Evolutionary conservation across 1,140 invertebrate species (phyloP).

Genomic region (Listronotus oregonensis): DNA sequence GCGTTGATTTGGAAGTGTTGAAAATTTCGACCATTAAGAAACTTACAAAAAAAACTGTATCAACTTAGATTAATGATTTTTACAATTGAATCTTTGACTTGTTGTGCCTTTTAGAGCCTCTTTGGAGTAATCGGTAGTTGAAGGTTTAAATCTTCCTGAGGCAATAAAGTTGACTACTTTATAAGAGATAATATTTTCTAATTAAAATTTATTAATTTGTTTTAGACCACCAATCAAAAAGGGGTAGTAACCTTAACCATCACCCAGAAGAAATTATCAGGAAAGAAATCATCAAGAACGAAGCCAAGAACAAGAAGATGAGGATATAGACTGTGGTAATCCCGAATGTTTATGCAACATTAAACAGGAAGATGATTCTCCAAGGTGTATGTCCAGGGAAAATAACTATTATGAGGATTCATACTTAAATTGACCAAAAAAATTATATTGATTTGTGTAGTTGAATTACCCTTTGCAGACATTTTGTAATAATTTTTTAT

Average conservation of each 20-base stretch:
- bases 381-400: slow-evolving; percentile 17
- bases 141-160: too few relatives aligned
- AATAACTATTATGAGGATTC: slow-evolving; percentile 22
- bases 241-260: background rate
- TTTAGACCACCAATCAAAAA: slow-evolving; percentile 17
- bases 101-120: too few relatives aligned
- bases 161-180: too few relatives aligned
- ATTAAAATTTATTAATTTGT: too few relatives aligned
- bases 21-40: too few relatives aligned
- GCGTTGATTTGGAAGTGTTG: too few relatives aligned
- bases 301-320: slow-evolving; percentile 18
- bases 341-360: slow-evolving; percentile 31
- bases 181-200: too few relatives aligned
- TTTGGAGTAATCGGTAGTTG: too few relatives aligned
- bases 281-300: background rate
- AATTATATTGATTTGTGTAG: background rate
- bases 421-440: slow-evolving; percentile 15
- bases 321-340: slow-evolving; percentile 29
- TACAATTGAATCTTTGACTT: too few relatives aligned
- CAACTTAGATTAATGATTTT: too few relatives aligned
- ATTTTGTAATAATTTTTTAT: background rate
- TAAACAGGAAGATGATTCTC: slow-evolving; percentile 17
- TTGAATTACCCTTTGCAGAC: background rate
- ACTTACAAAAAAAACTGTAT: too few relatives aligned
- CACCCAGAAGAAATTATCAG: background rate